These are phyloP conservation scores for Gadopsis bispinosus DNA, from an alignment of 2,797 vertebrate species.

Conservation along the genomic window DNA sequence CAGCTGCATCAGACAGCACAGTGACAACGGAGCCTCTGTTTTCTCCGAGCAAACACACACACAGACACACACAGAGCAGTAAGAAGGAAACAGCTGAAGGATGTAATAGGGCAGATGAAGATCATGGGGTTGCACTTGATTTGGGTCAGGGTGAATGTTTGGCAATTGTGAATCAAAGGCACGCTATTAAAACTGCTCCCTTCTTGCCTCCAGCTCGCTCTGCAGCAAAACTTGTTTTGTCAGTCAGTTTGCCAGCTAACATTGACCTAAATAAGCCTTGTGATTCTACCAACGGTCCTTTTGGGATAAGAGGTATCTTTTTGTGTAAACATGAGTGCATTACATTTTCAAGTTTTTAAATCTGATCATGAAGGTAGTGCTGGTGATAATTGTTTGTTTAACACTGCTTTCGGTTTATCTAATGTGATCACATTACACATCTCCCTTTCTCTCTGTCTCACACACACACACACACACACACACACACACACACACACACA, in stretches of 20 bases:
- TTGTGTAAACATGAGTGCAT: background rate
- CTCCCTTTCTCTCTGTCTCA: background rate
- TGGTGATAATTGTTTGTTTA: conserved; percentile 30
- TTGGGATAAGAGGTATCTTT: conserved; percentile 34
- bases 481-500: conserved; percentile 12
- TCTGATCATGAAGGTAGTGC: conserved; percentile 36
- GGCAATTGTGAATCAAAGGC: conserved; percentile 78
- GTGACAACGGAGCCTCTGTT: conserved; percentile 78
- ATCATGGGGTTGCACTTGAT: conserved; percentile 84
- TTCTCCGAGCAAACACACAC: conserved; percentile 58
- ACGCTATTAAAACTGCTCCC: conserved; percentile 60
- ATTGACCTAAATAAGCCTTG: conserved; percentile 48
- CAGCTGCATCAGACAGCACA: conserved; percentile 69
- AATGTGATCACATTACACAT: conserved; percentile 30
- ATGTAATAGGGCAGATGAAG: conserved; percentile 84
- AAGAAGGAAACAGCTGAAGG: conserved; percentile 84
- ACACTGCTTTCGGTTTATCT: conserved; percentile 1
- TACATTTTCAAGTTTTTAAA: background rate
- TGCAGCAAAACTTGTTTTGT: conserved; percentile 61
- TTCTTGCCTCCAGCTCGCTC: conserved; percentile 62
- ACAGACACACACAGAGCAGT: conserved; percentile 42
- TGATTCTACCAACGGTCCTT: conserved; percentile 51
- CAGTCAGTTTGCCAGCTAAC: conserved; percentile 53
- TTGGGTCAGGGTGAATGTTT: conserved; percentile 75
- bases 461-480: conserved; percentile 1